These are phyloP conservation scores for Andrena trimmerana DNA, from an alignment of 2,888 invertebrate species.

Conservation along the genomic window DNA sequence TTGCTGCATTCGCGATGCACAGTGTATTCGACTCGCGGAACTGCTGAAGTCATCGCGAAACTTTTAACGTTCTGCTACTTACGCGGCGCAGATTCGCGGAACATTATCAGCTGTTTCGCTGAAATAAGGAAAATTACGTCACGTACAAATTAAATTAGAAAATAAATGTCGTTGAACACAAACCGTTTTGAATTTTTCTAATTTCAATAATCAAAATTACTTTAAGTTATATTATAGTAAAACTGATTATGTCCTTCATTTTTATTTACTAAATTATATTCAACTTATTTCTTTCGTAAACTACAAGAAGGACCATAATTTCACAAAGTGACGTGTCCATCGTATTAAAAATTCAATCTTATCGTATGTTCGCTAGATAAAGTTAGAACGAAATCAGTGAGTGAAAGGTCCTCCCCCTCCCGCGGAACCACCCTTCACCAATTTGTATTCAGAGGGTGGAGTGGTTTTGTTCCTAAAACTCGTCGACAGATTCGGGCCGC, in stretches of 20 bases:
- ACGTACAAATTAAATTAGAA: not conserved
- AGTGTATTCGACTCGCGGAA: slow-evolving; percentile 14
- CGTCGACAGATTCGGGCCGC: slow-evolving; percentile 39
- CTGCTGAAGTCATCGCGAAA: not conserved
- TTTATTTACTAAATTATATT: not conserved
- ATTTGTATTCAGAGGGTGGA: slow-evolving; percentile 40
- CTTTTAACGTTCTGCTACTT: not conserved
- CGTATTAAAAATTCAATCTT: not conserved
- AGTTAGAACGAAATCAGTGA: not conserved
- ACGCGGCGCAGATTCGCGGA: not conserved
- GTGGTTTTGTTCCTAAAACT: slow-evolving; percentile 47
- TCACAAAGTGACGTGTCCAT: not conserved
- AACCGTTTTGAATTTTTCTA: not conserved
- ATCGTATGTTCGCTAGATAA: not conserved
- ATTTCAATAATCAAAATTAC: not conserved
- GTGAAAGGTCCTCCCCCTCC: not conserved
- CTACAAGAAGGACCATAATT: not conserved
- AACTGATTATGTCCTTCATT: too few species aligned
- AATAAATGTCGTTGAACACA: not conserved
- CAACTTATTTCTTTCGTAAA: not conserved
- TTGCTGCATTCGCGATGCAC: not conserved
- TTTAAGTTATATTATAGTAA: too few species aligned
- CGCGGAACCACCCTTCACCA: not conserved
- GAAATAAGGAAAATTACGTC: not conserved
- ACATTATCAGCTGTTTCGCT: not conserved